Base-by-base conservation (phyloP, 2,797 vertebrate species). In the Gymnocypris eckloni region DNA sequence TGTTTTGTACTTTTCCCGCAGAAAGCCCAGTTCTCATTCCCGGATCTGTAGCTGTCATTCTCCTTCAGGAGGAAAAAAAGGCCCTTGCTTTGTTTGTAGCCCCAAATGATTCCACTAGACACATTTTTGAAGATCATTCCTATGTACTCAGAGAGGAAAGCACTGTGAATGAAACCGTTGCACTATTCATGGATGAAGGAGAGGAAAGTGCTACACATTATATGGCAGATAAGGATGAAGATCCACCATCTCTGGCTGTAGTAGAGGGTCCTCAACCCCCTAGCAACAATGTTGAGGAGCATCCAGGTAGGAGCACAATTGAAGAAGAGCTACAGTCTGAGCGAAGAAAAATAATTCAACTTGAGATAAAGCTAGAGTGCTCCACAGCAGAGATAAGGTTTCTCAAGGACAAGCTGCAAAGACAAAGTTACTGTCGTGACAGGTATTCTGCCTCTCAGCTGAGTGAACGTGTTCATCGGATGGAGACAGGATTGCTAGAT, bases 401-500 rank as follows among this genome's bases (percentile, higher is more conserved):
- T 70, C 37, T 70, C 37, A 70, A 41, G 10, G 18, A 70, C 37
- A 39, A 70, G 10, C 37, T 70, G 8, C 37, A 70, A 70, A 4
- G 67, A 4, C 37, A 70, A 22, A 70, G 37, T 70, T 4, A 41
- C 16, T 22, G 37, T 70, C 9, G 7, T 41, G 67, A 70, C 37
- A 41, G 67, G 18, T 70, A 70, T 70, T 41, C 37, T 10, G 37
- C 67, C 67, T 22, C 37, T 70, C 67, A 41, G 18, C 1, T 22
- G 39, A 71, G 69, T 71, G 37, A 71, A 43, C 43, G 69, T 43
- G 39, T 71, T 3, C 11, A 41, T 70, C 9, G 9, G 18, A 43
- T 70, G 69, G 69, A 70, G 39, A 70, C 69, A 70, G 69, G 69
- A 70, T 22, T 70, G 37, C 37, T 39, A 70, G 4, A 28, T 64